Evolutionary conservation across 2,113 vertebrate species (phyloP), one percentile per base, ranked within the genome.

Genomic region (Mandrillus leucophaeus): DNA sequence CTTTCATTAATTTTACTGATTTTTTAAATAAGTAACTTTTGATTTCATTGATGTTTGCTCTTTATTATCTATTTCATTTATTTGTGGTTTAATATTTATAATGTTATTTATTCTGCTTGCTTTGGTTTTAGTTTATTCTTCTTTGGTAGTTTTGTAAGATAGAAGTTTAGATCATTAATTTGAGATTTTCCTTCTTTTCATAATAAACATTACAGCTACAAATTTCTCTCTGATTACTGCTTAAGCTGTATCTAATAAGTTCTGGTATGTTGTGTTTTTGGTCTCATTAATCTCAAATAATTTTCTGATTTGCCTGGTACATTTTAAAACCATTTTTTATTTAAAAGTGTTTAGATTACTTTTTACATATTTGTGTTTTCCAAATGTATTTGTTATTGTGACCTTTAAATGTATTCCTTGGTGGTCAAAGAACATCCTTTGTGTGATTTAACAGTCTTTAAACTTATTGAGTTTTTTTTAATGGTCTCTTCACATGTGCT

Each of bases 251-350:
- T 38, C 43, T 72, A 32, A 48, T 23, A 72, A 81, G 30, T 84
- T 96, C 83, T 70, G 5, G 20, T 43, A 55, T 40, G 2, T 76
- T 18, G 11, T 30, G 12, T 9, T 90, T 95, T 94, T 88, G 12
- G 79, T 96, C 89, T 70, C 22, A 45, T 80, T 92, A 59, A 52
- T 73, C 35, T 93, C 45, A 95, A 85, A 80, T 59, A 88, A 81
- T 93, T 80, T 94, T 75, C 17, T 45, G 48, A 83, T 81, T 73
- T 92, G 27, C 38, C 6, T 84, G 18, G 6, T 64, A 57, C 22
- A 73, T 83, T 59, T 66, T 68, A 59, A 72, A 88, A n/a, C 17
- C 48, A 50, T 50, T 84, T 91, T 4, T 79, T 92, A 57, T 57
- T 92, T 80, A 23, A 45, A 35, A 45, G 9, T 43, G 5, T 84